These are phyloP conservation scores for Lepeophtheirus salmonis DNA, from an alignment of 1,140 invertebrate genomes.

Conservation along the genomic window DNA sequence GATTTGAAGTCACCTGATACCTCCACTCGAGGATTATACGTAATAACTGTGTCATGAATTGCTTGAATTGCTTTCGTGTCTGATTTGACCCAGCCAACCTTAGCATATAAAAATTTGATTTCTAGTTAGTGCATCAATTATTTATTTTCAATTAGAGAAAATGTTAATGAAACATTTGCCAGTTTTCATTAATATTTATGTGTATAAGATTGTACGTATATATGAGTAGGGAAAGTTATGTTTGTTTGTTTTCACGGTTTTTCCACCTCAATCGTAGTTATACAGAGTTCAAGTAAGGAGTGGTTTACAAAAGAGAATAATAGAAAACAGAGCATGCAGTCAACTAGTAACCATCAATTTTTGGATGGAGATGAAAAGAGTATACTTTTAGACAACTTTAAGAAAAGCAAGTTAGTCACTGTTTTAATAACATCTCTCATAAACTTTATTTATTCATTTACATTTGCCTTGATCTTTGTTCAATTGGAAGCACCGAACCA, in stretches of 20 bases:
- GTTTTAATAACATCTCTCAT: neutral
- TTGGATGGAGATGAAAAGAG: no score
- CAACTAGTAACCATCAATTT: no score
- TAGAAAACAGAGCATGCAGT: no score
- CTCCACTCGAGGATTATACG: conserved; percentile 44
- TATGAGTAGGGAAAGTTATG: neutral
- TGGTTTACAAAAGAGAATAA: no score
- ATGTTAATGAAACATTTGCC: conserved; percentile 19
- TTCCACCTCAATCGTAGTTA: no score
- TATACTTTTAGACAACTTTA: no score
- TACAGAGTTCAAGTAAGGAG: no score
- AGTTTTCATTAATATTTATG: neutral
- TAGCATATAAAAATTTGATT: no score
- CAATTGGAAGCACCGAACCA: neutral
- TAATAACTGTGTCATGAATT: conserved; percentile 70
- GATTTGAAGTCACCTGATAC: conserved; percentile 61
- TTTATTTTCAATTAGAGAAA: no score
- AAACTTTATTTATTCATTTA: neutral
- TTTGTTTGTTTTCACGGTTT: neutral
- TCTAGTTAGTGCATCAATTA: no score
- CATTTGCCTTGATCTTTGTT: neutral
- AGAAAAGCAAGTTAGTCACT: no score
- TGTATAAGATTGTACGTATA: no score
- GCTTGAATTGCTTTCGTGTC: conserved; percentile 71
- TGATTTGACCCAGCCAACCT: conserved; percentile 81